phyloP scores from a whole-genome alignment of 2,888 invertebrate species.

The Apotomis capreana region DNA sequence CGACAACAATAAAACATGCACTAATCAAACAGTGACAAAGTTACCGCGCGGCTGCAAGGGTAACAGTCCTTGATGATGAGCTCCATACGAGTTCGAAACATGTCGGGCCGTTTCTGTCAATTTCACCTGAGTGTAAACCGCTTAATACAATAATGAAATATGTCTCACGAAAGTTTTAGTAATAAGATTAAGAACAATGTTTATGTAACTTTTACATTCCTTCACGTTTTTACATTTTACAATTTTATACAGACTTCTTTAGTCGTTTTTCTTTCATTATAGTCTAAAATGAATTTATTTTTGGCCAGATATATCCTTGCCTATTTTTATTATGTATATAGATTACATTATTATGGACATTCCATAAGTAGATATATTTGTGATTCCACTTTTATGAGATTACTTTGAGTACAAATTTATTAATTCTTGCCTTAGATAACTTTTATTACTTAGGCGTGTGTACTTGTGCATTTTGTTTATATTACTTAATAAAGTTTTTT shows the following conservation, averaged over 20 bases:
- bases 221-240: slow-evolving; percentile 21
- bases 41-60: too few species aligned
- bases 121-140: too few species aligned
- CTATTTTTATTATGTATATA: too few species aligned
- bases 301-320: neutral
- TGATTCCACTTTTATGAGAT: too few species aligned
- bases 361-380: slow-evolving; percentile 8
- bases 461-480: slow-evolving; percentile 9
- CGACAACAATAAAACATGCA: too few species aligned
- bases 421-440: neutral
- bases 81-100: too few species aligned
- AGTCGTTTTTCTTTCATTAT: neutral
- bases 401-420: too few species aligned
- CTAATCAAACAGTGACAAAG: too few species aligned
- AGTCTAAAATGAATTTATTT: slow-evolving; percentile 18
- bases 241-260: slow-evolving; percentile 20
- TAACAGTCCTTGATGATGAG: too few species aligned
- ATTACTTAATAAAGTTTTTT: slow-evolving; percentile 26
- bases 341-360: neutral
- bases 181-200: neutral
- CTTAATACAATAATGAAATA: too few species aligned
- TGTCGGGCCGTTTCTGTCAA: too few species aligned
- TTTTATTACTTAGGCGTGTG: neutral
- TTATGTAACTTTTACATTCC: neutral
- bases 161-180: too few species aligned